Conservation (phyloP, 2,888 invertebrate genomes). For the Drosophila mimetica region DNA sequence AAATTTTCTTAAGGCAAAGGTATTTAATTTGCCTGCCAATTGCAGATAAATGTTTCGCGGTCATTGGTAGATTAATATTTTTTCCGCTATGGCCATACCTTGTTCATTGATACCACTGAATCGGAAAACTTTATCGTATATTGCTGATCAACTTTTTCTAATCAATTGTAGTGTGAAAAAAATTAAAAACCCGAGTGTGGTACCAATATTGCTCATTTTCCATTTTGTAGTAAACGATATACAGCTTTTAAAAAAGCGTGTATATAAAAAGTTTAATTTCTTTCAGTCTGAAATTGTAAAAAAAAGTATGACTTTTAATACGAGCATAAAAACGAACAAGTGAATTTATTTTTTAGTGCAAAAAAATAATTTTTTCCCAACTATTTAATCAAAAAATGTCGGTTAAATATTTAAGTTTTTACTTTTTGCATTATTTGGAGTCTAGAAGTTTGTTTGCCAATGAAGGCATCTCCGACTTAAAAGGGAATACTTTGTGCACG, state of each 20-base stretch:
- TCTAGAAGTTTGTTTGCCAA: slow-evolving; percentile 27
- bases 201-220: too few species aligned
- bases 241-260: too few species aligned
- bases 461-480: too few species aligned
- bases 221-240: too few species aligned
- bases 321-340: too few species aligned
- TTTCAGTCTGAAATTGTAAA: neutral
- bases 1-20: neutral
- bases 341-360: too few species aligned
- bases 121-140: neutral
- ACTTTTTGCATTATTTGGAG: too few species aligned
- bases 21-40: neutral
- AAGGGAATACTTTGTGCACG: neutral
- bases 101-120: neutral
- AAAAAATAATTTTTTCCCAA: neutral
- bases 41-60: neutral
- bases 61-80: neutral
- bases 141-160: neutral
- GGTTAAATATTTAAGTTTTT: slow-evolving; percentile 2
- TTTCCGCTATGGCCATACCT: neutral
- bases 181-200: too few species aligned
- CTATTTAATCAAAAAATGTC: slow-evolving; percentile 5
- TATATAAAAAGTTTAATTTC: neutral
- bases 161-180: too few species aligned
- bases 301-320: too few species aligned